Conservation (phyloP, 1,140 invertebrate genomes). For the Trachymyrmex septentrionalis region DNA sequence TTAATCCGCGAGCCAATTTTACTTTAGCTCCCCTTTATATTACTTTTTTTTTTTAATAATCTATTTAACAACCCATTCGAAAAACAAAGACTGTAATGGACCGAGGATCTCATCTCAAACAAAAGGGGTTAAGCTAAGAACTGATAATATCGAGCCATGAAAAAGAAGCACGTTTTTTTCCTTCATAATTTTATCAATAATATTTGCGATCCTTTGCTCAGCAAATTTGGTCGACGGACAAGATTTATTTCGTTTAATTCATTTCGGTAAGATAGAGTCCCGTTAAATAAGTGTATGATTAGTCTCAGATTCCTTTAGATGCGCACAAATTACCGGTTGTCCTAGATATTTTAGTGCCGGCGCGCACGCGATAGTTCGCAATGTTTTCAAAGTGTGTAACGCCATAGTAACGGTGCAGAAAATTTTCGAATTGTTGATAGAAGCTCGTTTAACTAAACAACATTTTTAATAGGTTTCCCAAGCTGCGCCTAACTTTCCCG, state of each 20-base stretch:
- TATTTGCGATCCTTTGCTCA: conserved; percentile 16
- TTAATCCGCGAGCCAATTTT: conserved; percentile 5
- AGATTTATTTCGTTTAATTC: conserved; percentile 3
- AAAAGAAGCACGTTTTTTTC: conserved; percentile 22
- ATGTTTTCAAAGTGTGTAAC: background rate
- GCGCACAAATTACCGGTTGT: conserved; percentile 43
- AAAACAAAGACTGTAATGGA: conserved; percentile 2
- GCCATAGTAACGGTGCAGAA: conserved; percentile 11
- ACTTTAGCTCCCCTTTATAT: background rate
- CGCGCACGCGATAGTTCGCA: conserved; percentile 40
- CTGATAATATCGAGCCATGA: conserved; percentile 3
- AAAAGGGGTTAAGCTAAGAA: background rate
- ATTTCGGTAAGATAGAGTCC: background rate
- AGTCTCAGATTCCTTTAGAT: conserved; percentile 40
- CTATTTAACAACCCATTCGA: background rate
- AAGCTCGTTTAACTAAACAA: conserved; percentile 14
- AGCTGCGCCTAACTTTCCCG: background rate
- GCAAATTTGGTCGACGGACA: conserved; percentile 10
- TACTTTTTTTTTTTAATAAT: background rate
- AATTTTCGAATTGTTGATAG: background rate
- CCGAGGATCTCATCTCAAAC: conserved; percentile 15
- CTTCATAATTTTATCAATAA: background rate
- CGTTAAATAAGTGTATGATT: conserved; percentile 46
- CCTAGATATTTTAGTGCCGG: conserved; percentile 42
- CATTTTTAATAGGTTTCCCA: background rate